Base-by-base conservation (phyloP, 2,888 invertebrate genomes). In the Andrena minutula region DNA sequence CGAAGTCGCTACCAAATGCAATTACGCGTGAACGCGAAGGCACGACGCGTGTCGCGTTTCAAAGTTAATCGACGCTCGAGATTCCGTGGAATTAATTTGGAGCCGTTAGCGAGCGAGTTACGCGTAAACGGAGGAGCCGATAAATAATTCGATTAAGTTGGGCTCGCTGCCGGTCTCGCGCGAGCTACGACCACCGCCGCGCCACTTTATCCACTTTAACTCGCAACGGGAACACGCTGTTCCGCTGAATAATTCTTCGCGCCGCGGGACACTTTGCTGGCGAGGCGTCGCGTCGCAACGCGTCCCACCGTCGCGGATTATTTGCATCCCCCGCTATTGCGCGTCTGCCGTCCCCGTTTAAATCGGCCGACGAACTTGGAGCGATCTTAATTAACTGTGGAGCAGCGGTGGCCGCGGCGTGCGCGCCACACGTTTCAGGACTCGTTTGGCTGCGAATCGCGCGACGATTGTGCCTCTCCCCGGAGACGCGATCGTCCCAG, bases 91-190 rank as follows among this genome's bases (percentile, higher is more conserved):
- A 82, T 82, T 76, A 83, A 75, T 73, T 86, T 66, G 61, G 65
- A 49, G 4, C 28, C 35, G 47, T 41, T 58, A 51, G 6, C 63
- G 8, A 63, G 51, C 65, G n/a, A 70, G 73, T 71, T 70, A 63
- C 70, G 70, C 81, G 74, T 61, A 70, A 79, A 79, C 79, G 63
- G 56, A 64, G 53, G 35, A 49, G 64, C 32, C 53, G 51, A 56
- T 65, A 70, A 63, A 69, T 81, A 79, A 81, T 81, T 79, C 56
- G 81, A 81, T 81, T 66, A 79, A 79, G 68, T 56, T 60, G 12
- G 41, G 20, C 20, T 28, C 12, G 30, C n/a, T 30, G 7, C 41
- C 23, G 10, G 8, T 23, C 23, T 10, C 10, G 10, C 20, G 56
- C 20, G 10, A 56, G 53, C 23, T 56, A 56, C 56, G 47, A 53